These are phyloP conservation scores for Calcarius lapponicus DNA, from an alignment of 2,797 vertebrate species.

Conservation along the genomic window DNA sequence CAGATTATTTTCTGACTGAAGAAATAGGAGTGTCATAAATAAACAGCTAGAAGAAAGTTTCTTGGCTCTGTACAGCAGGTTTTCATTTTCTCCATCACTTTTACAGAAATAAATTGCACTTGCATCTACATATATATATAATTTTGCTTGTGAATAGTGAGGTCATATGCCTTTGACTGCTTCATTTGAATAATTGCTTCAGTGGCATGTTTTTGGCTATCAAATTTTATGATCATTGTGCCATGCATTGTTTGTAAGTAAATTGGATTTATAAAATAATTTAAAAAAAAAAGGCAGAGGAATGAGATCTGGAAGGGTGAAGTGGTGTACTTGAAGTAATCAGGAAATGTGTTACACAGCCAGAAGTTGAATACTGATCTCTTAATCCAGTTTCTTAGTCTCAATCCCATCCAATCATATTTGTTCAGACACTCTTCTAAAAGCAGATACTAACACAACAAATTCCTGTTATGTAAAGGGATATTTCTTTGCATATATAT, in stretches of 20 bases:
- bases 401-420: not conserved
- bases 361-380: not conserved
- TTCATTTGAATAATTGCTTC: not conserved
- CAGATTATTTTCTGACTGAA: not conserved
- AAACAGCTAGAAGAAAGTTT: not conserved
- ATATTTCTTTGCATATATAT: not conserved
- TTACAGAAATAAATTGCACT: not conserved
- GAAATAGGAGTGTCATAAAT: not conserved
- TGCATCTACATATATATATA: not conserved
- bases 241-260: not conserved
- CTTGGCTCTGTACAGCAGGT: not conserved
- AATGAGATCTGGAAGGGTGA: not conserved
- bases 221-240: not conserved
- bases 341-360: not conserved
- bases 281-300: not conserved
- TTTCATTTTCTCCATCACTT: constrained; percentile 1
- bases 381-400: not conserved
- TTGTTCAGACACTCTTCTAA: not conserved
- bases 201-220: not conserved
- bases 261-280: not conserved
- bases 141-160: not conserved
- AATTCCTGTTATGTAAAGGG: not conserved
- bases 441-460: not conserved
- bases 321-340: not conserved
- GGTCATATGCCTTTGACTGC: not conserved